Evolutionary conservation across 64 coral and sea anemone species (phyloP).

Genomic region (Montipora efflorescens): DNA sequence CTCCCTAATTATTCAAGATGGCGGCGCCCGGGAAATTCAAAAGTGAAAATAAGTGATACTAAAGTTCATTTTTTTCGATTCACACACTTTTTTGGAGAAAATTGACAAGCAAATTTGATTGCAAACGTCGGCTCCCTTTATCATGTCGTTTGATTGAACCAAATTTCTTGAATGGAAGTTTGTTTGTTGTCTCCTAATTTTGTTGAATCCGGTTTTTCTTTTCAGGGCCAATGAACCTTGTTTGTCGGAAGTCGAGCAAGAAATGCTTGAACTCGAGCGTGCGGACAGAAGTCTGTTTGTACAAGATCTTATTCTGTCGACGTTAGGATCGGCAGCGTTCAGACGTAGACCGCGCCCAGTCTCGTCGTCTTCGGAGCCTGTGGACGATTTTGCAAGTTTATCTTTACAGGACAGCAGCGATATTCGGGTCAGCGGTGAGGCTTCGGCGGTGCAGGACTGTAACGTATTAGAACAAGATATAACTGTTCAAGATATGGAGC

Average conservation of each 20-base stretch:
- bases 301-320: constrained; percentile 97
- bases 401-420: constrained; percentile 43
- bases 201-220: background rate
- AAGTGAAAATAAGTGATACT: too few species aligned
- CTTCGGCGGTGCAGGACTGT: constrained; percentile 25
- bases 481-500: constrained; percentile 94
- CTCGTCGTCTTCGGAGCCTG: background rate
- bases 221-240: constrained; percentile 88
- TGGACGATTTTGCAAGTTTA: constrained; percentile 78
- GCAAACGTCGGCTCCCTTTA: too few species aligned
- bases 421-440: constrained; percentile 23
- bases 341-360: constrained; percentile 11
- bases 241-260: constrained; percentile 81
- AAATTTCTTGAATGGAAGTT: background rate
- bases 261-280: constrained; percentile 79
- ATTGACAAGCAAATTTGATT: too few species aligned
- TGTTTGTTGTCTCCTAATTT: background rate
- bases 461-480: constrained; percentile 70
- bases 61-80: too few species aligned
- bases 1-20: too few species aligned
- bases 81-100: too few species aligned
- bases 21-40: too few species aligned
- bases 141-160: too few species aligned
- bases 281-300: constrained; percentile 94
- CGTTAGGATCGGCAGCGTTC: constrained; percentile 68